Percentiles rank a stretch among this genome's conserved stretches.
phyloP scores from a whole-genome alignment of 2,888 invertebrate species.

The Volucella bombylans region DNA sequence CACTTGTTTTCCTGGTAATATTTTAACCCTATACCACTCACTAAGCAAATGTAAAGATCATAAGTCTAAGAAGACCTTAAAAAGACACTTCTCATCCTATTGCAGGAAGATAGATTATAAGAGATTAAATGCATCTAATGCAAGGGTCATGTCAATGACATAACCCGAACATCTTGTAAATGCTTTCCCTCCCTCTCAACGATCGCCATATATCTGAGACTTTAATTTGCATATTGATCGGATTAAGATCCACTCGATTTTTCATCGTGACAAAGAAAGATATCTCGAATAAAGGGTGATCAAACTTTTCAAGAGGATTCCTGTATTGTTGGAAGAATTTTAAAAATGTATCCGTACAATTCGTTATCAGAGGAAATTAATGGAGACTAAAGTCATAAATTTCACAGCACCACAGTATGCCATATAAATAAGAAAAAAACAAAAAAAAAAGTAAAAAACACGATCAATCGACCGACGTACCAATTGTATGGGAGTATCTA shows the following conservation, averaged over 20 bases:
- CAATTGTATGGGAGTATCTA: conserved; percentile 42
- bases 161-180: conserved; percentile 46
- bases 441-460: too few species aligned
- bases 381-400: conserved; percentile 59
- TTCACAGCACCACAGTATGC: conserved; percentile 37
- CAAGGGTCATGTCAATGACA: conserved; percentile 55
- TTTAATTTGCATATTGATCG: conserved; percentile 66
- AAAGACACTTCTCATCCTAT: conserved; percentile 4
- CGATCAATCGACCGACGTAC: conserved; percentile 15
- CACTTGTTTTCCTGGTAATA: conserved; percentile 3
- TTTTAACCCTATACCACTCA: conserved; percentile 11
- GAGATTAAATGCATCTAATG: conserved; percentile 55
- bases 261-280: conserved; percentile 5
- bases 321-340: conserved; percentile 24
- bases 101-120: conserved; percentile 52
- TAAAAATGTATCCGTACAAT: conserved; percentile 22
- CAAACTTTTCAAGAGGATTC: background rate
- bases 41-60: conserved; percentile 4
- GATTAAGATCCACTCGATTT: conserved; percentile 22
- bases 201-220: background rate
- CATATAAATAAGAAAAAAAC: conserved; percentile 13
- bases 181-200: background rate
- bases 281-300: background rate
- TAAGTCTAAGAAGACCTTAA: background rate
- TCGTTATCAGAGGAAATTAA: conserved; percentile 61